Base-by-base conservation (phyloP, 2,888 invertebrate species). In the Sesia apiformis region DNA sequence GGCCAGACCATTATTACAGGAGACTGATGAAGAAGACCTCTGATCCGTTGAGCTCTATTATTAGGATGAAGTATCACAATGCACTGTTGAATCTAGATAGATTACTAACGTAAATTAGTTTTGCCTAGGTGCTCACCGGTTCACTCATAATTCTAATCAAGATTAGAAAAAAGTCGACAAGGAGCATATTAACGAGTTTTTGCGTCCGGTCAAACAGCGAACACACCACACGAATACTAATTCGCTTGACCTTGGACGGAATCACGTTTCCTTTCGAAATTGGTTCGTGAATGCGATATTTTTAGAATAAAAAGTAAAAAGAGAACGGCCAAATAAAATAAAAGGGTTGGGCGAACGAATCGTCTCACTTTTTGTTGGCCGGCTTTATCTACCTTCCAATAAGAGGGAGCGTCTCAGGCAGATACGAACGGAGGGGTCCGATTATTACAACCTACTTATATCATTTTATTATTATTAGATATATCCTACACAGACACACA, bases 241-340 rank as follows among this genome's bases (percentile, higher is more conserved):
- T 86, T 81, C 74, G 65, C 70, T 72, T 79, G 83, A 86, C 88
- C 88, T 89, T 89, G 85, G 74, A 73, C 76, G 72, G 76, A 84
- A 84, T 84, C 88, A 84, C 87, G 88, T 88, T 89, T 88, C 88
- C 85, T 89, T 88, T 88, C 87, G 78, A 88, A 88, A 88, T 88
- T 84, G 86, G 85, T 81, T 81, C 79, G 87, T 82, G 87, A 85
- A 87, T 83, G 82, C 81, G 81, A 84, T 88, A 86, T 88, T 86
- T 88, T 86, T 81, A 83, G 81, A 86, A 86, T 79, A 86, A 87
- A 46, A 84, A 87, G 76, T 81, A 88, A 88, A 87, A 88, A 84
- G 78, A 78, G 73, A 69, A 69, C 72, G 67, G 67, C 72, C 71
- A 69, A 75, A 77, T 74, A 74, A 78, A 86, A 85, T 84, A 83